These are phyloP conservation scores for Cephalopterus ornatus DNA, from an alignment of 2,113 vertebrate species.

Conservation along the genomic window DNA sequence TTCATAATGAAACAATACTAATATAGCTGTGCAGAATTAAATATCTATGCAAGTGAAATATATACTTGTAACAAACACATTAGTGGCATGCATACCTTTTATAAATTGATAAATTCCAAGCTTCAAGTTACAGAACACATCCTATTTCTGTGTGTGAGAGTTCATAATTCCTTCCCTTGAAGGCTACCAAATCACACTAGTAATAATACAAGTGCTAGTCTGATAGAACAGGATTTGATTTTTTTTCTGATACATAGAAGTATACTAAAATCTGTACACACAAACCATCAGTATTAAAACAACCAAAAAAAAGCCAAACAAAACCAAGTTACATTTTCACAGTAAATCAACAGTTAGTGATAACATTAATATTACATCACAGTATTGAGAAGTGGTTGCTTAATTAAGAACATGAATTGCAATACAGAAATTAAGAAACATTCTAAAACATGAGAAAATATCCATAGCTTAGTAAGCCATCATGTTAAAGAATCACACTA, in stretches of 20 bases:
- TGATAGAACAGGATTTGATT: background rate
- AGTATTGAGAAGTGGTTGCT: background rate
- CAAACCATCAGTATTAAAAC: background rate
- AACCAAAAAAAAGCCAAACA: background rate
- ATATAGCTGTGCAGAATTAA: background rate
- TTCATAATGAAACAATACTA: background rate
- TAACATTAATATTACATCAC: background rate
- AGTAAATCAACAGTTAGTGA: background rate
- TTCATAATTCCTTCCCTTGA: background rate
- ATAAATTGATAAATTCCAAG: background rate
- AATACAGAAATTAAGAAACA: background rate
- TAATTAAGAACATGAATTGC: background rate
- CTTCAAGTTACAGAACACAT: background rate
- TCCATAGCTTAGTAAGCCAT: background rate
- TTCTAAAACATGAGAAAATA: background rate
- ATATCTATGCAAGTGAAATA: background rate
- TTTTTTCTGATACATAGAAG: background rate
- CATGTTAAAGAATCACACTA: background rate
- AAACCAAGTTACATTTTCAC: background rate
- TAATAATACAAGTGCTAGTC: fast-evolving
- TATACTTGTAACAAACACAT: background rate
- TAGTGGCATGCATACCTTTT: background rate
- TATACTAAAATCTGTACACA: background rate
- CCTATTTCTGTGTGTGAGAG: background rate
- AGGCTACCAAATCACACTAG: fast-evolving